Conservation (phyloP, 2,888 invertebrate species). For the Aphodius sticticus region DNA sequence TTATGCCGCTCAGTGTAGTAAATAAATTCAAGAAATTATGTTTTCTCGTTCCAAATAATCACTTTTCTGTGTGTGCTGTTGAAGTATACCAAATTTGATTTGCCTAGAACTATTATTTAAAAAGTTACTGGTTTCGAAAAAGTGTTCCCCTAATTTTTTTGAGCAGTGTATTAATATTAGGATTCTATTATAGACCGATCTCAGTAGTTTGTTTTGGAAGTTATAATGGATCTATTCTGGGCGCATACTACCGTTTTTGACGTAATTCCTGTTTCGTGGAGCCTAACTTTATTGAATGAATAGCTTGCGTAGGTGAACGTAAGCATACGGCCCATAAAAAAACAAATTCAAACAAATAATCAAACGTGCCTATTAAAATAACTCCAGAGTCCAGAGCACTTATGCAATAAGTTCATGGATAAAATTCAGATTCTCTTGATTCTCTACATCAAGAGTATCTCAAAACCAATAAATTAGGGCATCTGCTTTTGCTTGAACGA, state of each 20-base stretch:
- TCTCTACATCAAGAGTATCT: background rate
- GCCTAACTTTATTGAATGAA: background rate
- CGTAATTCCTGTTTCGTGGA: background rate
- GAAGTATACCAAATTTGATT: too few relatives aligned
- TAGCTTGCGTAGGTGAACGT: background rate
- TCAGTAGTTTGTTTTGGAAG: conserved; percentile 5
- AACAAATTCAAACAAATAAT: conserved; percentile 6
- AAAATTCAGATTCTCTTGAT: background rate
- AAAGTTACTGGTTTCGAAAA: too few relatives aligned
- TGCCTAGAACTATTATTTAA: too few relatives aligned
- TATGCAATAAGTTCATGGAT: background rate
- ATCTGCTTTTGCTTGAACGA: background rate
- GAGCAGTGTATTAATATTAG: too few relatives aligned
- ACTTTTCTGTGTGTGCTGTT: too few relatives aligned
- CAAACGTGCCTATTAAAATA: background rate
- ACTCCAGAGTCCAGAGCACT: background rate
- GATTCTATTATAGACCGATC: background rate
- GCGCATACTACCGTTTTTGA: background rate
- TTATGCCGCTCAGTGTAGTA: too few relatives aligned
- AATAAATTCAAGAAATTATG: too few relatives aligned
- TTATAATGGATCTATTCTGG: background rate
- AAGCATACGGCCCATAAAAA: background rate
- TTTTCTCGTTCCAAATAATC: too few relatives aligned
- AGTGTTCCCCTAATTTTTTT: too few relatives aligned
- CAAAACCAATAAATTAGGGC: background rate